Conservation (phyloP, 53 echinoderm and acorn worm species). For the Stichopus horrens region DNA sequence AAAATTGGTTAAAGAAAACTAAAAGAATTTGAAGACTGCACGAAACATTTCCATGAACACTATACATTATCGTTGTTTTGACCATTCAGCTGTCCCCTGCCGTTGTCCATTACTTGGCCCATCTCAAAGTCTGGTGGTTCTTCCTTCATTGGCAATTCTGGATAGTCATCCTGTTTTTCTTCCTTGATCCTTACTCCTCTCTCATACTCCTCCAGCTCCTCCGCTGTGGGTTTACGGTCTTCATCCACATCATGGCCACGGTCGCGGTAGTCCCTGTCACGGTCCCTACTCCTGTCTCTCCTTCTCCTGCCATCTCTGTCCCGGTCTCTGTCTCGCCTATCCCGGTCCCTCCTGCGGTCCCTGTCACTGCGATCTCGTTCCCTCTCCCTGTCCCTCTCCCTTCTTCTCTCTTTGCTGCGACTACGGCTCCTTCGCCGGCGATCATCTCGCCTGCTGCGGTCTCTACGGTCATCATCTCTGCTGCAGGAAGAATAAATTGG, state of each 20-base stretch:
- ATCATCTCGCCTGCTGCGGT: constrained; percentile 42
- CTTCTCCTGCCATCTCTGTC: constrained; percentile 53
- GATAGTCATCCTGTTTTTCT: constrained; percentile 31
- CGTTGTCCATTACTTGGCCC: neutral
- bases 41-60: neutral
- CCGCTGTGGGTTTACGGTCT: constrained; percentile 54
- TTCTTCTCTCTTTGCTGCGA: constrained; percentile 43
- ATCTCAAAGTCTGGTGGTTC: neutral
- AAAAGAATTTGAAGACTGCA: neutral
- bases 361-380: constrained; percentile 39
- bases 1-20: too few species aligned
- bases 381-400: constrained; percentile 25
- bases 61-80: neutral
- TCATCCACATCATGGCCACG: constrained; percentile 59
- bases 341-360: constrained; percentile 32
- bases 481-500: neutral
- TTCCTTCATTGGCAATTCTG: constrained; percentile 24
- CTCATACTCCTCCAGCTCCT: constrained; percentile 26
- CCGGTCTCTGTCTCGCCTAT: constrained; percentile 48
- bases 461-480: constrained; percentile 25
- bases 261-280: constrained; percentile 51
- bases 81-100: constrained; percentile 2
- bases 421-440: constrained; percentile 43
- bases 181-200: constrained; percentile 5
- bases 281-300: constrained; percentile 54